phyloP scores from a whole-genome alignment of 2,888 invertebrate species.

The Mystacides longicornis region DNA sequence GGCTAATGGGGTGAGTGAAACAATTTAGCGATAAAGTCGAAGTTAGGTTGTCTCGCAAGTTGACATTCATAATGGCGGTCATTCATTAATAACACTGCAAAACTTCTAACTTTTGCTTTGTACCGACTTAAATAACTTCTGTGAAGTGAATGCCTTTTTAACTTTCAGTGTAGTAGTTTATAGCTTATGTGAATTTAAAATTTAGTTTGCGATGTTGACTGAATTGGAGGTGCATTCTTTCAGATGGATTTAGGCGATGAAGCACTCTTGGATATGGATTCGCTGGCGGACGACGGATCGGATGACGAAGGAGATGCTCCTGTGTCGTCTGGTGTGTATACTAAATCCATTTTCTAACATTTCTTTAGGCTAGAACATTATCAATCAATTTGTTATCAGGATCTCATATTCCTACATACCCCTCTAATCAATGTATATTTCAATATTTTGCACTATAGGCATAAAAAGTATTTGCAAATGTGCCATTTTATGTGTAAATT shows the following conservation, averaged over 20 bases:
- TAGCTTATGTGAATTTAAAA: background rate
- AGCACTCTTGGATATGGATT: slow-evolving; percentile 58
- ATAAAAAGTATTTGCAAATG: no score
- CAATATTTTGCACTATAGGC: no score
- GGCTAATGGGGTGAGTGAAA: slow-evolving; percentile 39
- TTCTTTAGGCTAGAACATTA: no score
- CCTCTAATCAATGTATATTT: no score
- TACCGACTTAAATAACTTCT: slow-evolving; percentile 2
- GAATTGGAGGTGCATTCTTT: background rate
- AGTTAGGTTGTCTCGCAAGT: slow-evolving; percentile 40
- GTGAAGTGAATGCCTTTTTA: background rate
- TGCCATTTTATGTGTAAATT: no score
- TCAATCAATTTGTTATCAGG: no score
- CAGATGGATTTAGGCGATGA: slow-evolving; percentile 34
- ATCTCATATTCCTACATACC: no score
- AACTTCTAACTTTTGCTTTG: slow-evolving; percentile 1
- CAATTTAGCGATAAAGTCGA: slow-evolving; percentile 46
- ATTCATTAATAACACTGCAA: slow-evolving; percentile 24
- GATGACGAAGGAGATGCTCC: slow-evolving; percentile 66
- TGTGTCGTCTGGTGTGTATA: slow-evolving; percentile 40
- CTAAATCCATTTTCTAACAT: no score
- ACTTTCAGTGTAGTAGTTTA: background rate
- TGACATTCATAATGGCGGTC: slow-evolving; percentile 51
- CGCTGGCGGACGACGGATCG: slow-evolving; percentile 65
- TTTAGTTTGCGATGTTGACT: background rate